Evolutionary conservation across 2,113 vertebrate species (phyloP).

Genomic region (Garra rufa): DNA sequence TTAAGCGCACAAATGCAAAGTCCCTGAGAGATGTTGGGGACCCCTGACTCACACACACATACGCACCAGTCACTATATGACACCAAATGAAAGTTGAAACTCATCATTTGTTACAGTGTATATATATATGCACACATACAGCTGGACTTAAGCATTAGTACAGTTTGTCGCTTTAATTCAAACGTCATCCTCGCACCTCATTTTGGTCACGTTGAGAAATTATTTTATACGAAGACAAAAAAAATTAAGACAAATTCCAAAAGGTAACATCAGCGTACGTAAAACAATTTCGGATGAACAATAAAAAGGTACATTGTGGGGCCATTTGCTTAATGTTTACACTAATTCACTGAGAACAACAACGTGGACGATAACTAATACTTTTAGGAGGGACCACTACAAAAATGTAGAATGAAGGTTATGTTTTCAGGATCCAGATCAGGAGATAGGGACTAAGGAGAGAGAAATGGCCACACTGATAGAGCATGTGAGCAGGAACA

Average conservation of each 20-base stretch:
- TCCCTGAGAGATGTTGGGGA: conserved; percentile 62
- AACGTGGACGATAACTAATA: conserved; percentile 48
- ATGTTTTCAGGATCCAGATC: conserved; percentile 20
- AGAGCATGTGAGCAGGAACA: conserved; percentile 34
- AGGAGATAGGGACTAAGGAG: conserved; percentile 30
- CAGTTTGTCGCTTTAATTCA: conserved; percentile 32
- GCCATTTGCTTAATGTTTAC: background rate
- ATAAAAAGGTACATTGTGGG: conserved; percentile 47
- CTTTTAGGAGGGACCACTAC: conserved; percentile 4
- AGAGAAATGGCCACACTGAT: background rate
- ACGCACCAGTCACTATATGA: conserved; percentile 46
- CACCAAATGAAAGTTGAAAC: conserved; percentile 48
- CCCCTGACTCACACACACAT: conserved; percentile 38
- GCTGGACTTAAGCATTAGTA: conserved; percentile 45
- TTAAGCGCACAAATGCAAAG: conserved; percentile 1
- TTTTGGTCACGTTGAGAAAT: conserved; percentile 74
- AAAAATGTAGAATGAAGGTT: conserved; percentile 1
- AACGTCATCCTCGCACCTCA: conserved; percentile 43
- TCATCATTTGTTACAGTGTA: conserved; percentile 37
- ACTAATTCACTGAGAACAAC: conserved; percentile 53
- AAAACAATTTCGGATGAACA: conserved; percentile 51
- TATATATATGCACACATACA: conserved; percentile 52
- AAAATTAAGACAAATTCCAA: conserved; percentile 35
- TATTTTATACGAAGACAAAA: conserved; percentile 48
- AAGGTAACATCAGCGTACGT: conserved; percentile 48